These are phyloP conservation scores for Neolamprologus brichardi DNA, from an alignment of 2,113 vertebrate species.

Conservation along the genomic window DNA sequence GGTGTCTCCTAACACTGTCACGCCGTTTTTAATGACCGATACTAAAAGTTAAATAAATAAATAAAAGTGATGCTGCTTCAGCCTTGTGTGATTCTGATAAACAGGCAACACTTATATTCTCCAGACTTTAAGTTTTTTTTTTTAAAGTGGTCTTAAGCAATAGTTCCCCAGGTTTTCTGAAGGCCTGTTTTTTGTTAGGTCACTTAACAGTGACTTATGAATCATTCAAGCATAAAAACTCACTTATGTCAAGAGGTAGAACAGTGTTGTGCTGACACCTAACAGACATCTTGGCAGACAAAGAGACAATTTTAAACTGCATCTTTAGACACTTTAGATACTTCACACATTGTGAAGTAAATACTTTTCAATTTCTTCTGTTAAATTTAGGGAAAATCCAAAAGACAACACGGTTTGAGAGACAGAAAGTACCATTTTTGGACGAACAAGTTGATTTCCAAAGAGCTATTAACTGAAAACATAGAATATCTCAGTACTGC, in stretches of 20 bases:
- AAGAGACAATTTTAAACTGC: not conserved
- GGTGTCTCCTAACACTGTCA: not conserved
- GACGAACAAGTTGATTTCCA: not conserved
- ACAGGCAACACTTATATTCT: not conserved
- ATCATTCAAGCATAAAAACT: not conserved
- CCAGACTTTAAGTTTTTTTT: not conserved
- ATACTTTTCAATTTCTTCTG: not conserved
- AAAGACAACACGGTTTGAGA: not conserved
- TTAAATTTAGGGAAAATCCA: not conserved
- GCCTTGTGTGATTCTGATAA: not conserved
- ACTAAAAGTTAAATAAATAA: not conserved
- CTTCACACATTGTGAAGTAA: not conserved
- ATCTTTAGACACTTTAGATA: not conserved
- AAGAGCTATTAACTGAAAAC: not conserved
- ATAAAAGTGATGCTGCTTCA: not conserved
- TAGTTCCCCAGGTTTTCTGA: not conserved
- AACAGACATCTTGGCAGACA: not conserved
- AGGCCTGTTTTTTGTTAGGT: not conserved
- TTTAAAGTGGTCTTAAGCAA: not conserved
- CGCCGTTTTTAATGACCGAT: not conserved
- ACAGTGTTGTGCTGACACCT: not conserved
- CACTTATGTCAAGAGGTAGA: not conserved
- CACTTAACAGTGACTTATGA: not conserved
- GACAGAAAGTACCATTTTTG: not conserved
- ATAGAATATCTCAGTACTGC: not conserved